Percentiles rank a stretch among this genome's conserved stretches.
These are phyloP conservation scores for Takifugu flavidus DNA, from an alignment of 2,113 vertebrate species.

Conservation along the genomic window DNA sequence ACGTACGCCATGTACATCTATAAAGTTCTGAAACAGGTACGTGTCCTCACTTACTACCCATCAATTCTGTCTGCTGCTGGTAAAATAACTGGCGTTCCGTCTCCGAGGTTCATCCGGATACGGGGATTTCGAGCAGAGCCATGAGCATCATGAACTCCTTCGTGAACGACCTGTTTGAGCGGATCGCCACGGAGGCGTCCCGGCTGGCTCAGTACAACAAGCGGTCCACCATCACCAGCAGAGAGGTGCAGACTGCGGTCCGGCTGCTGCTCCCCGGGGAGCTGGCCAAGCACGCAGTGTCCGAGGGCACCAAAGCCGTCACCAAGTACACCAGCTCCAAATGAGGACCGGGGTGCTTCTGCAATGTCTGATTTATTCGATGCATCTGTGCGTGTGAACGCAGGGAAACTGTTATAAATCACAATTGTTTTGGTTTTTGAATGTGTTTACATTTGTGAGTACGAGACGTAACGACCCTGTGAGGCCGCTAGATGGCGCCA, in stretches of 20 bases:
- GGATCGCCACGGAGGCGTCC: slow-evolving; percentile 78
- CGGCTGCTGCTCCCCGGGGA: slow-evolving; percentile 77
- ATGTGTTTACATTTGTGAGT: no score
- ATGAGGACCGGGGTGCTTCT: slow-evolving; percentile 34
- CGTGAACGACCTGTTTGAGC: slow-evolving; percentile 76
- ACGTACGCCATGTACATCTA: slow-evolving; percentile 80
- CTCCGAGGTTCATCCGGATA: slow-evolving; percentile 75
- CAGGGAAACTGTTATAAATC: no score
- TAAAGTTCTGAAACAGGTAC: slow-evolving; percentile 77
- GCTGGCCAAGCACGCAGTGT: slow-evolving; percentile 79
- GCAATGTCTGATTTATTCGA: no score
- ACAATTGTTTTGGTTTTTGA: no score
- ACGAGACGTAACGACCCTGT: no score
- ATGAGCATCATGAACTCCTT: slow-evolving; percentile 83
- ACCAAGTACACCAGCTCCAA: slow-evolving; percentile 82
- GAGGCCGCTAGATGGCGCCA: no score
- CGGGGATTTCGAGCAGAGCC: slow-evolving; percentile 75
- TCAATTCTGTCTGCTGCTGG: neutral
- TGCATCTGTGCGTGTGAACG: no score
- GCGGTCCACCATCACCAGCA: slow-evolving; percentile 77
- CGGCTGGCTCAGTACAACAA: slow-evolving; percentile 78
- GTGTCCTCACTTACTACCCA: neutral
- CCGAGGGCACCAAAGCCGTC: slow-evolving; percentile 78
- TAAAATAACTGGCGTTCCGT: accelerated
- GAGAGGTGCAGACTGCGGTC: slow-evolving; percentile 78